Evolutionary conservation across 2,888 invertebrate genomes (phyloP), one percentile per base, ranked within the genome.

Genomic region (Allolobophora icterica): DNA sequence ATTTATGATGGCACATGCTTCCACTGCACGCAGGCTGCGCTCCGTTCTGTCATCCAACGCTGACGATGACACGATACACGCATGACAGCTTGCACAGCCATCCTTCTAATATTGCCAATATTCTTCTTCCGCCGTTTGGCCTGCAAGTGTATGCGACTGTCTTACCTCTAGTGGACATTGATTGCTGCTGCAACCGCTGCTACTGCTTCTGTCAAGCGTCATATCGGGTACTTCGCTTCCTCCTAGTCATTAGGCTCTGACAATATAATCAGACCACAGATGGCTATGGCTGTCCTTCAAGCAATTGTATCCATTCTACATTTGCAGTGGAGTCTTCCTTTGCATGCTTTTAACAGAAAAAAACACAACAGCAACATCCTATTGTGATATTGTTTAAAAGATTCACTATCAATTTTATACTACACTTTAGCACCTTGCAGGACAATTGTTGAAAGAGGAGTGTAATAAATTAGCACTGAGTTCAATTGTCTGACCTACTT

Each of bases 1-100:
- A 71, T n/a, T 71, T 71, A 71, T 71, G 71, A 71, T 71, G 71
- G 71, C 71, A 71, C 71, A 71, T 71, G 71, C 71, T 71, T 71
- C n/a, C 71, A 71, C 71, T 71, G 71, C 30, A 71, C n/a, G 71
- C 71, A n/a, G 71, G 71, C 71, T 71, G 71, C 8, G 71, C n/a
- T 71, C n/a, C 71, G 13, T 8, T 71, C 71, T 71, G 71, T 71
- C 71, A 30, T n/a, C 71, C 71, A n/a, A 5, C 71, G 11, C 71
- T n/a, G 13, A 30, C 52, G n/a, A n/a, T n/a, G n/a, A 30, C 71
- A 71, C 11, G 71, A 71, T 71, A n/a, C 71, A 71, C 71, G 71
- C n/a, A 71, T 71, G 71, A 71, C 71, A n/a, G 71, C 71, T 8
- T 71, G 71, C 71, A 71, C 71, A 71, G 71, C 71, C 71, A 71